Evolutionary conservation across 2,113 vertebrate genomes (phyloP).

Genomic region (Clupea harengus): DNA sequence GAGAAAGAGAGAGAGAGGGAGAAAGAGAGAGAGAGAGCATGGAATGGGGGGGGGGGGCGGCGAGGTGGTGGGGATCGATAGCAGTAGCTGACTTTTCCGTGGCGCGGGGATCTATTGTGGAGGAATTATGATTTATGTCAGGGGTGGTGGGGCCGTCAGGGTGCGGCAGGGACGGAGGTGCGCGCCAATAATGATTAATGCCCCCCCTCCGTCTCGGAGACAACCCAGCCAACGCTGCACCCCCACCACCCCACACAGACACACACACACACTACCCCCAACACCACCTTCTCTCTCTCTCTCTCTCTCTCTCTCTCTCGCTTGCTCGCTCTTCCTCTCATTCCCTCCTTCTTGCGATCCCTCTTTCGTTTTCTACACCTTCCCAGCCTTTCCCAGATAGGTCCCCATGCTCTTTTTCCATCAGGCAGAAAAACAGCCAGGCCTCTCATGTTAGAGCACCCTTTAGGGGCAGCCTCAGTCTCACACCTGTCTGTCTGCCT

Average conservation of each 20-base stretch:
- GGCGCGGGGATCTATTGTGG: conserved; percentile 96
- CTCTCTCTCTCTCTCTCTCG: too few species aligned
- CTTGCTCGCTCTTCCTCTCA: too few species aligned
- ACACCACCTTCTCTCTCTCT: background rate
- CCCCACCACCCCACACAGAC: conserved; percentile 28
- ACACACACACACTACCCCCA: background rate
- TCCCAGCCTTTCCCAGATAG: conserved; percentile 4
- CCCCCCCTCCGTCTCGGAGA: conserved; percentile 70
- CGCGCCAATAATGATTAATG: conserved; percentile 99
- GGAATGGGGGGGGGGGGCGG: background rate
- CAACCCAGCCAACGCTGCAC: conserved; percentile 54
- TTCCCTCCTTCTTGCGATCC: background rate
- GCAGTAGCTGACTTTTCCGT: conserved; percentile 94
- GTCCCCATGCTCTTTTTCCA: conserved; percentile 19
- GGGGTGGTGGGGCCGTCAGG: conserved; percentile 87
- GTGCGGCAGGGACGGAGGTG: conserved; percentile 88
- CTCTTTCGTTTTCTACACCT: background rate
- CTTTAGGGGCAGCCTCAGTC: conserved; percentile 7
- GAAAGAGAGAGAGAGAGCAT: background rate
- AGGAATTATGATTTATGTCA: conserved; percentile 99
- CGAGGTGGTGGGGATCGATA: conserved; percentile 78
- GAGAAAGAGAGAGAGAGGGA: background rate
- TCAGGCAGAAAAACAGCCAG: conserved; percentile 33
- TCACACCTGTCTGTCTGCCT: background rate
- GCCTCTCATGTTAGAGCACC: conserved; percentile 22